Base-by-base conservation (phyloP, 2,113 vertebrate genomes). In the Sinocyclocheilus anophthalmus region DNA sequence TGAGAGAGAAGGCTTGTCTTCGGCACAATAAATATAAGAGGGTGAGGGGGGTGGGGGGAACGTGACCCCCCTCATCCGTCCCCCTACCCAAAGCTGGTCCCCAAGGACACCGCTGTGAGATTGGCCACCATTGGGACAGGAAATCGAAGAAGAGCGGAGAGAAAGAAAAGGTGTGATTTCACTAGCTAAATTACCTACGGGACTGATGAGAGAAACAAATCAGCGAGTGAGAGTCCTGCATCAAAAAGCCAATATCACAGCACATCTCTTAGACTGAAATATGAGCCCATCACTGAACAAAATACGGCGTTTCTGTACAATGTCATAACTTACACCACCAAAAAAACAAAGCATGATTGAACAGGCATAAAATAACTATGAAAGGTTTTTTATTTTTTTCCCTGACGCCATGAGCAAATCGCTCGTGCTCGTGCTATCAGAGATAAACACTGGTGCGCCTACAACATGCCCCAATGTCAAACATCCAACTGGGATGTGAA, bases 81-180 rank as follows among this genome's bases (percentile, higher is more conserved):
- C 79, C 88, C 84, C 61, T 59, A 4, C 45, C 37, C 73, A 61
- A 67, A 82, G 88, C 85, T 81, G 85, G 81, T 37, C 70, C 81
- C 78, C 88, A 91, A 91, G 89, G 91, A 90, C 89, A 81, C 63
- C 9, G 42, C 24, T 26, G 75, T 78, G 83, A 85, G 85, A 87
- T 85, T 90, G 89, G 85, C 85, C 85, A 88, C 85, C 87, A 61
- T 67, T 42, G 87, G 81, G 89, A 90, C 89, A 90, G 89, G 89
- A 90, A 90, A 90, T 90, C 89, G 89, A 90, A 90, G 84, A 84
- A 55, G 85, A 90, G 87, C 81, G 61, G 53, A 80, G 85, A 86
- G 85, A 61, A 88, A 90, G 87, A 90, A 90, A 88, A 90, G 89
- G 89, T 90, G 89, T 87, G 87, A 88, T 88, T 90, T 90, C 89